Percentiles rank a stretch among this genome's conserved stretches.
Evolutionary conservation across 2,113 vertebrate species (phyloP).

Genomic region (Hippocampus comes): DNA sequence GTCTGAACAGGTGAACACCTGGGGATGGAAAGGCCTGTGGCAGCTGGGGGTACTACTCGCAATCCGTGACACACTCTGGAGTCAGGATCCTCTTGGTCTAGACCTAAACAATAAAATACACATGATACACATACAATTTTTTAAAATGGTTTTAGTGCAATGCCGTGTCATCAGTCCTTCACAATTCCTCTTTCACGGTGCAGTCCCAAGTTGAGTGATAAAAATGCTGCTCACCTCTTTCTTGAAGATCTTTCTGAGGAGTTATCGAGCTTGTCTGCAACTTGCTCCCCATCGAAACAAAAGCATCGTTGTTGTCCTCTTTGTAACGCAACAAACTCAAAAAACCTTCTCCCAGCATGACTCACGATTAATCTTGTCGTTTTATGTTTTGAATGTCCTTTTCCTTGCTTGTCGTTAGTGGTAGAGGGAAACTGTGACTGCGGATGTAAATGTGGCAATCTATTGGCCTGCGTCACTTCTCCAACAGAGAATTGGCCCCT

Average conservation of each 20-base stretch:
- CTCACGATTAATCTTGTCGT: neutral
- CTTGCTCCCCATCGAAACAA: slow-evolving; percentile 11
- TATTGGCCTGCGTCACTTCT: slow-evolving; percentile 65
- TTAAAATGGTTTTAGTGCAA: neutral
- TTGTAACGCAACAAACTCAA: slow-evolving; percentile 55
- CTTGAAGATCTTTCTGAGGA: slow-evolving; percentile 6
- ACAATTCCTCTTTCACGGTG: neutral
- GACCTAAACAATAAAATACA: slow-evolving; percentile 21
- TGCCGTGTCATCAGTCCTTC: neutral
- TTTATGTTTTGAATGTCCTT: neutral
- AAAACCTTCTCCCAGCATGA: slow-evolving; percentile 70
- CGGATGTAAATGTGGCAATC: neutral
- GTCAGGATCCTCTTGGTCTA: slow-evolving; percentile 19
- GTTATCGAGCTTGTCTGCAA: slow-evolving; percentile 3
- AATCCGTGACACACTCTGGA: slow-evolving; percentile 7
- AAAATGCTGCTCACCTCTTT: slow-evolving; percentile 40
- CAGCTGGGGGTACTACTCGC: slow-evolving; percentile 15
- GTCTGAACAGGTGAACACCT: neutral
- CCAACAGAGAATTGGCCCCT: slow-evolving; percentile 21
- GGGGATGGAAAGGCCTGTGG: slow-evolving; percentile 63
- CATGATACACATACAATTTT: neutral
- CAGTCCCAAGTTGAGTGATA: neutral
- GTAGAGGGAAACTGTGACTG: neutral
- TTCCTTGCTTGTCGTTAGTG: neutral
- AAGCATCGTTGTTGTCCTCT: slow-evolving; percentile 39